Evolutionary conservation across 2,797 vertebrate species (phyloP).

Genomic region (Glyptemys insculpta): DNA sequence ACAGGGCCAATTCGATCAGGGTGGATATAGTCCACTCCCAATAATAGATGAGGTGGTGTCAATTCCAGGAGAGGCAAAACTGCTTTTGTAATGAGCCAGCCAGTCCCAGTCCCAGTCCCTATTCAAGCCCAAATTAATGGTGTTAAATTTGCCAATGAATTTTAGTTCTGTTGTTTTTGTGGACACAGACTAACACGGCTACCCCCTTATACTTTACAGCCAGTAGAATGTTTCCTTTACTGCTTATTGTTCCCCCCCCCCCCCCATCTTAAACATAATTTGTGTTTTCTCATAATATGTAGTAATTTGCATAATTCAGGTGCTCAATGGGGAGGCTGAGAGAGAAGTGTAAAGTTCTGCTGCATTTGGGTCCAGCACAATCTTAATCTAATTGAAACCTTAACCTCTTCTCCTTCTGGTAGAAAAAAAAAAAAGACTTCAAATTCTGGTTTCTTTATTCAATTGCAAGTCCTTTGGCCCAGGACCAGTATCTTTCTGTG

Average conservation of each 20-base stretch:
- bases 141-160: no score
- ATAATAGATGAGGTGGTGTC: no score
- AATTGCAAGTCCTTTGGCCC: slow-evolving; percentile 33
- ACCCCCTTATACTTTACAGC: background rate
- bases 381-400: slow-evolving; percentile 61
- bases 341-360: slow-evolving; percentile 39
- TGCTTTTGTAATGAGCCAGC: no score
- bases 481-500: slow-evolving; percentile 1
- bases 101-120: no score
- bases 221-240: background rate
- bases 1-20: no score
- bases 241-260: slow-evolving; percentile 16
- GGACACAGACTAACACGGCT: no score
- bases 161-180: no score
- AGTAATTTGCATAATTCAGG: slow-evolving; percentile 50
- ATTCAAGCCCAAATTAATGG: no score
- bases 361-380: background rate
- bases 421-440: slow-evolving; percentile 65
- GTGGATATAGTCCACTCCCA: no score
- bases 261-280: slow-evolving; percentile 31
- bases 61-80: no score
- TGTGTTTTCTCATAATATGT: slow-evolving; percentile 27
- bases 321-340: slow-evolving; percentile 49
- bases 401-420: slow-evolving; percentile 44
- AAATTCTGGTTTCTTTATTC: slow-evolving; percentile 53